phyloP scores from a whole-genome alignment of 2,888 invertebrate species.

The Ernsta delagoae region DNA sequence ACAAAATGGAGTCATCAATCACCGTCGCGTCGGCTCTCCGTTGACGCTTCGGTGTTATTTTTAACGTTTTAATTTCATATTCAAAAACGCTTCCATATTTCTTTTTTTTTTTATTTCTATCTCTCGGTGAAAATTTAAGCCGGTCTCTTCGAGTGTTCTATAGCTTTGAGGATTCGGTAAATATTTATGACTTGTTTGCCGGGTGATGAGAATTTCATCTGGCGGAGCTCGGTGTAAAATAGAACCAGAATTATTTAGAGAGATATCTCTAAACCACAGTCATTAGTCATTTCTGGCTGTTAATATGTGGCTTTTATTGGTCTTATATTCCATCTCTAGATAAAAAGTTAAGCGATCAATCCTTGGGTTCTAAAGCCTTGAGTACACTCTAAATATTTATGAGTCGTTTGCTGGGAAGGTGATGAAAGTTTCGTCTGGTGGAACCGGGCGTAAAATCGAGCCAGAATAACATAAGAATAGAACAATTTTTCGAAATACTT shows the following conservation, averaged over 20 bases:
- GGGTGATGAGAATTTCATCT: slow-evolving; percentile 22
- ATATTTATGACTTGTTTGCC: slow-evolving; percentile 25
- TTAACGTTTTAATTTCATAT: slow-evolving; percentile 39
- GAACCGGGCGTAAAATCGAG: no score
- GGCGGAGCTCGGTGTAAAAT: neutral
- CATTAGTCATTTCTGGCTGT: no score
- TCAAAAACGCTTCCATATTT: slow-evolving; percentile 26
- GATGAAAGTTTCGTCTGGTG: no score
- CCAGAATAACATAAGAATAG: no score
- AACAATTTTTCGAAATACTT: no score
- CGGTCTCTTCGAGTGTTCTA: slow-evolving; percentile 18
- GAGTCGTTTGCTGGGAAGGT: no score
- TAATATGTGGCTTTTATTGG: no score
- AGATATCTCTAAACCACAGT: neutral
- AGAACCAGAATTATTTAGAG: neutral
- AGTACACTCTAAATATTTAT: no score
- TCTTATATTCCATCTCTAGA: no score
- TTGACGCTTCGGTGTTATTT: slow-evolving; percentile 46
- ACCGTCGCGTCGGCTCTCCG: slow-evolving; percentile 46
- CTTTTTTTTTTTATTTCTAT: slow-evolving; percentile 26
- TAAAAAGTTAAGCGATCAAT: no score
- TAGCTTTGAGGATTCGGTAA: slow-evolving; percentile 18
- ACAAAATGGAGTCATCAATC: slow-evolving; percentile 52
- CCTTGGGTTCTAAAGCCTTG: no score
- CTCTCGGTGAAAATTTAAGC: slow-evolving; percentile 19